Evolutionary conservation across 2,888 invertebrate genomes (phyloP).

Genomic region (Muscina levida): DNA sequence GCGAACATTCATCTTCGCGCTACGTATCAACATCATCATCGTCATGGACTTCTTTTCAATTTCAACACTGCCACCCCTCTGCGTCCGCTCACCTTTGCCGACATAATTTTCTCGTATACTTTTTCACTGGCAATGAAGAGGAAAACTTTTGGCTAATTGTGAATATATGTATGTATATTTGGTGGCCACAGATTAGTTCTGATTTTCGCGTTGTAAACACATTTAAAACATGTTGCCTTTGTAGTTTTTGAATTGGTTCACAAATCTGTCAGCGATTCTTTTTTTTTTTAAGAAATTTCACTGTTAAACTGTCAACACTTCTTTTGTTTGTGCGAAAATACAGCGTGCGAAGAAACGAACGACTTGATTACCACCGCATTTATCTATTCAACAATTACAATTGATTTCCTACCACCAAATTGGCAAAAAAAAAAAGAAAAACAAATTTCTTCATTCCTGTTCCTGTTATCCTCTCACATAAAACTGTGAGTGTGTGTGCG

Average conservation of each 20-base stretch:
- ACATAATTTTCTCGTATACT: constrained; percentile 60
- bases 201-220: neutral
- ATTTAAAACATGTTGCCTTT: neutral
- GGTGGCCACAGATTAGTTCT: constrained; percentile 13
- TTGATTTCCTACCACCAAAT: constrained; percentile 59
- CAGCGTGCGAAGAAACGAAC: constrained; percentile 17
- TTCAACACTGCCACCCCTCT: constrained; percentile 19
- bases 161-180: constrained; percentile 11
- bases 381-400: constrained; percentile 65
- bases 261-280: neutral
- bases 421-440: constrained; percentile 39
- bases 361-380: constrained; percentile 56
- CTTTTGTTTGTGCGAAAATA: constrained; percentile 23
- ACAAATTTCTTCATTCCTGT: neutral
- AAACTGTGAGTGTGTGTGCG: too few relatives aligned
- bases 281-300: neutral
- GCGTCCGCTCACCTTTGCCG: constrained; percentile 62
- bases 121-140: constrained; percentile 39
- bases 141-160: constrained; percentile 25
- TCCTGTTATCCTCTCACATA: constrained; percentile 49
- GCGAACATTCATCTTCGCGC: neutral
- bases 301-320: neutral
- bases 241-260: neutral
- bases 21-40: too few relatives aligned
- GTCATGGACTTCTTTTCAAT: too few relatives aligned